Base-by-base conservation (phyloP, 2,888 invertebrate genomes). In the Pharmacophagus antenor region DNA sequence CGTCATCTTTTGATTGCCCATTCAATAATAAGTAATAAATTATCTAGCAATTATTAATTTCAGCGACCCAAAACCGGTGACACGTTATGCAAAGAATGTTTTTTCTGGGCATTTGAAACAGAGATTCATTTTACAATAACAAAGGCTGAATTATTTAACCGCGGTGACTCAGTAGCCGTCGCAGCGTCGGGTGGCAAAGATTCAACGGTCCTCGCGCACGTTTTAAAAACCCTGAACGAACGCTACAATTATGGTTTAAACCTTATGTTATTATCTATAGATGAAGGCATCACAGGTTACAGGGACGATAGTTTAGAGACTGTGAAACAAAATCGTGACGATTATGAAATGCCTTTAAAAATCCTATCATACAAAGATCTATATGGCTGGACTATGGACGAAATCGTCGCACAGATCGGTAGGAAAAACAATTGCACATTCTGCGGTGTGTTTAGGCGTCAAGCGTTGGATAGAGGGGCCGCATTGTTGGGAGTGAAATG, bases 371-470 rank as follows among this genome's bases (percentile, higher is more conserved):
- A 99, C 77, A 95, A 98, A 88, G 98, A 99, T 71, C 89, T 99
- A 4, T 99, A 99, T 89, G 99, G 99, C 0, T 99, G 99, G 99
- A 99, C 99, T 3, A 99, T 99, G 98, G 99, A 99, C 89, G 96
- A 96, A 73, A 99, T 99, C 80, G 99, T 99, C 0, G 93, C 92
- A 47, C 94, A 95, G 82, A 95, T 95, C 73, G 92, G 92, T 0
- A 93, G 95, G 57, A 98, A 97, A 77, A 99, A 98, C 83, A 99
- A 99, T 84, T 99, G 99, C 68, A 98, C 98, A 7, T 98, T 98
- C 79, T 98, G 98, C 90, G 98, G 98, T 10, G 98, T 98, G 7
- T 99, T 99, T 80, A 91, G 99, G 59, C 93, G 99, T 27, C 99
- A 99, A 82, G 99, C 99, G 0, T 82, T 99, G 50, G 99, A 99